Percentiles rank a stretch among this genome's conserved stretches.
phyloP scores from a whole-genome alignment of 2,888 invertebrate genomes.

The Drosophila prolongata region DNA sequence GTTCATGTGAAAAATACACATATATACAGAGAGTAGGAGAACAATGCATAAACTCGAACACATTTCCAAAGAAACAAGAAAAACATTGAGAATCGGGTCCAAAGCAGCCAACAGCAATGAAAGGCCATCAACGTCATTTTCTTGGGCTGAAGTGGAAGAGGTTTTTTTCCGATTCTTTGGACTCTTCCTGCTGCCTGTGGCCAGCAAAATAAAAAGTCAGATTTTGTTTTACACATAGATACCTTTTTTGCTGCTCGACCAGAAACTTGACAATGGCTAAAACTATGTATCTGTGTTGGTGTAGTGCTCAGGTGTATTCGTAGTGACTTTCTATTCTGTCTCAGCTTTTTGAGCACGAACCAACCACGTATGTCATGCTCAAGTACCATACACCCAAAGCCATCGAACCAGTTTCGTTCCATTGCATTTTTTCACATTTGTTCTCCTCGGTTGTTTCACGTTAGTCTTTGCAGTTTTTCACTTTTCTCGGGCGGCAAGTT shows the following conservation, averaged over 20 bases:
- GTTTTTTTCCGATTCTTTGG: constrained; percentile 27
- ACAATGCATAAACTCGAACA: constrained; percentile 8
- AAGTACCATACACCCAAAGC: constrained; percentile 58
- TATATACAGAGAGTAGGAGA: background rate
- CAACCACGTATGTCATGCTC: constrained; percentile 63
- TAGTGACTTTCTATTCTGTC: constrained; percentile 43
- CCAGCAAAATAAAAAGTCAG: constrained; percentile 36
- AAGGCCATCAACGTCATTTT: constrained; percentile 72
- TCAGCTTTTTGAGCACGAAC: constrained; percentile 68
- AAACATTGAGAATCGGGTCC: constrained; percentile 54
- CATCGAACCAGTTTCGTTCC: constrained; percentile 68
- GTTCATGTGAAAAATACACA: constrained; percentile 9
- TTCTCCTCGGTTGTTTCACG: constrained; percentile 1
- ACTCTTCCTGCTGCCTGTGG: constrained; percentile 20
- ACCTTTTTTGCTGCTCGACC: constrained; percentile 19
- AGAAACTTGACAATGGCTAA: constrained; percentile 48
- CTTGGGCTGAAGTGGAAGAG: constrained; percentile 34
- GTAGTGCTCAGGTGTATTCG: constrained; percentile 41
- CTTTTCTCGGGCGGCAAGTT: constrained; percentile 41
- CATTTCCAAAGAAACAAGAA: constrained; percentile 19
- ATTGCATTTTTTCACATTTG: constrained; percentile 23
- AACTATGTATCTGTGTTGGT: constrained; percentile 23
- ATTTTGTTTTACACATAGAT: constrained; percentile 37
- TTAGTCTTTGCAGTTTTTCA: constrained; percentile 36
- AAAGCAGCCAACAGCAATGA: constrained; percentile 51